These are phyloP conservation scores for Dastarcus helophoroides DNA, from an alignment of 2,888 invertebrate species.

Conservation along the genomic window DNA sequence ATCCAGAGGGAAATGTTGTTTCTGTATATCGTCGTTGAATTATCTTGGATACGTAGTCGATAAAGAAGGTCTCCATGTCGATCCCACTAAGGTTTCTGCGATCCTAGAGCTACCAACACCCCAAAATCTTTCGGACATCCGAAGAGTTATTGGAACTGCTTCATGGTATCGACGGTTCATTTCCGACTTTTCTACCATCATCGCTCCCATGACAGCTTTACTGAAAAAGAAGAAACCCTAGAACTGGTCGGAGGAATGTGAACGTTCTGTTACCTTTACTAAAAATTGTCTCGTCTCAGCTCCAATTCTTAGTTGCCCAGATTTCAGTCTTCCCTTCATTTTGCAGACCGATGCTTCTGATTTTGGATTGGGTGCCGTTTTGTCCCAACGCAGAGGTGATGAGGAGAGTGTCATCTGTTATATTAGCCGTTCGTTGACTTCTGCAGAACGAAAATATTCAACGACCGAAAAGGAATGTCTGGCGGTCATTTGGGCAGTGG, in stretches of 20 bases:
- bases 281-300: conserved; percentile 8
- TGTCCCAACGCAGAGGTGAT: conserved; percentile 12
- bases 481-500: conserved; percentile 17
- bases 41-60: conserved; percentile 27
- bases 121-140: conserved; percentile 7
- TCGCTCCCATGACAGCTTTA: conserved; percentile 12
- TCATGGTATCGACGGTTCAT: conserved; percentile 18
- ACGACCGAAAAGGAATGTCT: conserved; percentile 16
- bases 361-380: conserved; percentile 13
- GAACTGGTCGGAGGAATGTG: conserved; percentile 12
- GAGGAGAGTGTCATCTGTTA: conserved; percentile 15
- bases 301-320: conserved; percentile 14
- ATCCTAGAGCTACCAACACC: conserved; percentile 14
- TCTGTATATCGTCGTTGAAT: conserved; percentile 18
- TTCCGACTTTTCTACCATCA: conserved; percentile 12
- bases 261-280: conserved; percentile 9
- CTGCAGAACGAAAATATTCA: conserved; percentile 12
- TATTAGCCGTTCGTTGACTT: conserved; percentile 12
- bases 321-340: conserved; percentile 12
- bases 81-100: conserved; percentile 17
- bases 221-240: conserved; percentile 12
- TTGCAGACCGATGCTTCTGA: conserved; percentile 15
- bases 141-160: conserved; percentile 14
- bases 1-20: conserved; percentile 20
- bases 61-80: conserved; percentile 17